phyloP scores from a whole-genome alignment of 2,797 vertebrate species.

The Gallirallus australis region DNA sequence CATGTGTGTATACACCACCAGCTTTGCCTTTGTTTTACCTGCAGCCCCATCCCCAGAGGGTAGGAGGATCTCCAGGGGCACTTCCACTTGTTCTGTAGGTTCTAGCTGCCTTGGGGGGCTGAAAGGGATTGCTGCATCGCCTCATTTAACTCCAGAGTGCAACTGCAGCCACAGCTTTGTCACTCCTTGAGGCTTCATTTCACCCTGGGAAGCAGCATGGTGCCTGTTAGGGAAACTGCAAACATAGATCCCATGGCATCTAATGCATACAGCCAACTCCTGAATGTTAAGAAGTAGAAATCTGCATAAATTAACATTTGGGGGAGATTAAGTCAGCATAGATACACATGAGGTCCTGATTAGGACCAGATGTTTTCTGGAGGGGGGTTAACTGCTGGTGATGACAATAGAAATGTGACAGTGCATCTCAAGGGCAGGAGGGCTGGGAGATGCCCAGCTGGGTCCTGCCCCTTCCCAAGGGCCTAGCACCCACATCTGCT shows the following conservation, averaged over 20 bases:
- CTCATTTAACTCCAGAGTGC: rapidly evolving
- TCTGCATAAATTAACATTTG: not conserved
- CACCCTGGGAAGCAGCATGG: not conserved
- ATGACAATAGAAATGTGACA: not conserved
- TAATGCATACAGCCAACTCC: not conserved
- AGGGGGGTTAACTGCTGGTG: not conserved
- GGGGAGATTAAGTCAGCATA: not conserved
- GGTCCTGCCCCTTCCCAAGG: not conserved
- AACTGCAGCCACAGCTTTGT: not conserved
- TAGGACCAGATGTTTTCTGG: not conserved
- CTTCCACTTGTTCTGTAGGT: not conserved
- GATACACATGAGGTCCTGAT: not conserved
- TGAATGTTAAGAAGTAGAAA: not conserved
- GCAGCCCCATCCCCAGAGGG: not conserved
- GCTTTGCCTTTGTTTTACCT: not conserved
- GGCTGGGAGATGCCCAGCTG: not conserved
- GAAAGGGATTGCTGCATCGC: not conserved
- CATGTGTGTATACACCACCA: rapidly evolving
- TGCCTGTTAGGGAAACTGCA: not conserved
- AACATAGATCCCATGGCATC: not conserved
- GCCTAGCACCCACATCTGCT: not conserved
- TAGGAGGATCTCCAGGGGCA: not conserved
- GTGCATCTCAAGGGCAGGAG: not conserved
- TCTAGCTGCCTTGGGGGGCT: not conserved
- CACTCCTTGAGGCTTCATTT: rapidly evolving